Conservation (phyloP, 2,888 invertebrate genomes). For the Abrostola tripartita region DNA sequence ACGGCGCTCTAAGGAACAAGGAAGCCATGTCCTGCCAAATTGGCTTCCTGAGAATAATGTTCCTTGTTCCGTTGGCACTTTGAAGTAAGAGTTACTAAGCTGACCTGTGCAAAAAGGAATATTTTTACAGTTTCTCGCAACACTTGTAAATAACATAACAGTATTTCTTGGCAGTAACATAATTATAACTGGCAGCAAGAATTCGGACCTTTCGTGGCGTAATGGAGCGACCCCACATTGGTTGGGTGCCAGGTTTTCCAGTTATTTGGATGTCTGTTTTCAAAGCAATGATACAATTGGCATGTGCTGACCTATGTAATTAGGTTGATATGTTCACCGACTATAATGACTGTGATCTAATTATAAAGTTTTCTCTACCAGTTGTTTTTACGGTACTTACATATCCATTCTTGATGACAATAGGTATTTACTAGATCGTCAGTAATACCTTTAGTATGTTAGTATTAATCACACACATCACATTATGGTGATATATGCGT, state of each 20-base stretch:
- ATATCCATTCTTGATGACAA: background rate
- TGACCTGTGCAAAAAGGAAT: too few relatives aligned
- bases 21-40: conserved; percentile 26
- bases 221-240: background rate
- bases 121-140: too few relatives aligned
- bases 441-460: background rate
- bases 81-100: background rate
- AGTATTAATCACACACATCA: background rate
- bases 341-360: background rate
- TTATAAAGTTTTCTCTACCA: background rate
- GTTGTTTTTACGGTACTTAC: background rate
- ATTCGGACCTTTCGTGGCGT: background rate
- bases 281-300: conserved; percentile 2
- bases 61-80: background rate
- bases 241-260: background rate
- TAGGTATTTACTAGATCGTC: background rate
- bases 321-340: background rate
- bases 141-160: too few relatives aligned
- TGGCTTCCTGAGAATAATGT: conserved; percentile 3
- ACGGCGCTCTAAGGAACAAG: conserved; percentile 15
- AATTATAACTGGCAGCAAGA: too few relatives aligned
- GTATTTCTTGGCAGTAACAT: too few relatives aligned
- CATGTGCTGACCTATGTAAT: background rate
- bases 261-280: background rate
- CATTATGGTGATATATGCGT: too few relatives aligned